Evolutionary conservation across 2,888 invertebrate species (phyloP).

Genomic region (Melipona bicolor): DNA sequence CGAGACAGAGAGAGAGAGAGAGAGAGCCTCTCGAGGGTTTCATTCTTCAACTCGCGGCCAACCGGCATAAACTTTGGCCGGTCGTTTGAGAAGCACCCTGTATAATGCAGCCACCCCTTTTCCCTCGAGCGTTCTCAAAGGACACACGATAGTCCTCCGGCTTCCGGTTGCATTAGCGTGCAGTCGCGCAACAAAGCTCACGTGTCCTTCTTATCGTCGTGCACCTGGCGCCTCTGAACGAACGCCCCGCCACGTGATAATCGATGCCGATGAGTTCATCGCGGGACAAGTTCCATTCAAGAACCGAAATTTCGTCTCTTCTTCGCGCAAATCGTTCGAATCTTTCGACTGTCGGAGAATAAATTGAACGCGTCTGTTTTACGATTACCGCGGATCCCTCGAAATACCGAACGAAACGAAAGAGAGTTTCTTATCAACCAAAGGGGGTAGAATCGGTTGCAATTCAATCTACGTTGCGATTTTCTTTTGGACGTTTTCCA

Average conservation of each 20-base stretch:
- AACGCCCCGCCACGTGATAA: not conserved
- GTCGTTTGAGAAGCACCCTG: slow-evolving; percentile 7
- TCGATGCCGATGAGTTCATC: not conserved
- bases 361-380: too few species aligned
- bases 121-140: slow-evolving; percentile 6
- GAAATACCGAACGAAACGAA: not conserved
- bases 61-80: slow-evolving; percentile 10
- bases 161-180: slow-evolving; percentile 25
- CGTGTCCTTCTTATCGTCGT: not conserved
- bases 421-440: not conserved
- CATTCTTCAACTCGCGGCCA: not conserved
- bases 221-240: slow-evolving; percentile 12
- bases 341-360: too few species aligned
- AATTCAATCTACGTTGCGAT: not conserved
- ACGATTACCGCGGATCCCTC: too few species aligned
- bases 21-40: not conserved
- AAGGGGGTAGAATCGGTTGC: not conserved
- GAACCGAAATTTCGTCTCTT: too few species aligned
- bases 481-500: not conserved
- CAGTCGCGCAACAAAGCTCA: slow-evolving; percentile 1
- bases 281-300: too few species aligned
- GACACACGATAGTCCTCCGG: slow-evolving; percentile 16
- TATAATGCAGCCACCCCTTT: slow-evolving; percentile 17
- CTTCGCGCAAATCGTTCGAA: too few species aligned
- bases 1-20: not conserved